A percentile compares a stretch with the other conserved stretches of the same genome.
These are phyloP conservation scores for Drosophila quinaria DNA, from an alignment of 2,888 invertebrate genomes.

Conservation along the genomic window DNA sequence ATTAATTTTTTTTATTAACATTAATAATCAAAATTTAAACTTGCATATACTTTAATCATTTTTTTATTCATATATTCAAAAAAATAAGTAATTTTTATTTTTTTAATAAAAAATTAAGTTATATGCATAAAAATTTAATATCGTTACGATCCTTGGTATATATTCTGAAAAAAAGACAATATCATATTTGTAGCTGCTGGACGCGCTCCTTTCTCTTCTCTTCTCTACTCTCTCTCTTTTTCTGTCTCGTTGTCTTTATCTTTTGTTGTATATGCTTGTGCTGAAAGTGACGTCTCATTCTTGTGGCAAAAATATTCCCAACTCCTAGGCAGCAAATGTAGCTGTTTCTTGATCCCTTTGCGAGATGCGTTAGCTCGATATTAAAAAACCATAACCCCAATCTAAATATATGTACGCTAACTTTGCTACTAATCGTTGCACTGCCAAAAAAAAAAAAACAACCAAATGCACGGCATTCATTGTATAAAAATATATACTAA, in stretches of 20 bases:
- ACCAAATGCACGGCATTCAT: conserved; percentile 42
- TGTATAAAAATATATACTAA: conserved; percentile 31
- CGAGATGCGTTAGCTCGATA: conserved; percentile 8
- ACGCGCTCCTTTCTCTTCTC: conserved; percentile 35
- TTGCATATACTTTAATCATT: too few species aligned
- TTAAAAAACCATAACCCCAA: conserved; percentile 7
- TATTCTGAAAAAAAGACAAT: neutral
- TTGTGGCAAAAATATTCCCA: conserved; percentile 8
- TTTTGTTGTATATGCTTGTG: conserved; percentile 40
- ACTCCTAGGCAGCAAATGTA: conserved; percentile 17
- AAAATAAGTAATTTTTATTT: neutral
- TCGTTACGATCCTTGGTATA: neutral
- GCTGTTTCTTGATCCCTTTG: conserved; percentile 16
- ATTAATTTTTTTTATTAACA: too few species aligned
- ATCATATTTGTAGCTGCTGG: conserved; percentile 48
- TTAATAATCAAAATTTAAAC: too few species aligned
- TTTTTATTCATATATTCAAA: neutral
- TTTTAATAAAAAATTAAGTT: too few species aligned
- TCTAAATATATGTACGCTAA: conserved; percentile 25
- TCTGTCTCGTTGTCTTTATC: conserved; percentile 20
- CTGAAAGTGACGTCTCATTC: conserved; percentile 22
- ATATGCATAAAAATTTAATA: too few species aligned
- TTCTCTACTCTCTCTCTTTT: conserved; percentile 12
- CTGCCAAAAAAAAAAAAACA: conserved; percentile 19
- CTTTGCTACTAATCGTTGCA: conserved; percentile 47